A percentile compares a stretch with the other conserved stretches of the same genome.
phyloP scores from a whole-genome alignment of 2,797 vertebrate species.

The Sebastes flavidus region DNA sequence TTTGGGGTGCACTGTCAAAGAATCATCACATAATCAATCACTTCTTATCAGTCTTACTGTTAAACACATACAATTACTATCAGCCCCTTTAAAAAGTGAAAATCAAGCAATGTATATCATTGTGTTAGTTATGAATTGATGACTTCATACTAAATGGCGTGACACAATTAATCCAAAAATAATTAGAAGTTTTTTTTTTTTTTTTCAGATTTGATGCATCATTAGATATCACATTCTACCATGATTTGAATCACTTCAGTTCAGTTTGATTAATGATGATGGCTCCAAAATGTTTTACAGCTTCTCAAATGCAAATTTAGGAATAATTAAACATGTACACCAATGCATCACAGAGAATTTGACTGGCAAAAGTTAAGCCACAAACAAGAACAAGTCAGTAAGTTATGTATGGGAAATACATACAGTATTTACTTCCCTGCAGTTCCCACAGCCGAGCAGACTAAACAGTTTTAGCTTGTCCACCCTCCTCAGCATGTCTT shows the following conservation, averaged over 20 bases:
- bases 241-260: neutral
- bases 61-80: neutral
- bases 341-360: neutral
- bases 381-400: neutral
- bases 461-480: slow-evolving; percentile 4
- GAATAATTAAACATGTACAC: neutral
- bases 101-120: neutral
- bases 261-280: neutral
- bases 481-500: neutral
- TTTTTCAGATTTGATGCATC: neutral
- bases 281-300: neutral
- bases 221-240: neutral
- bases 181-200: neutral
- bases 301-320: neutral
- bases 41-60: neutral
- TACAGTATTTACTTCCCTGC: neutral
- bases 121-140: neutral
- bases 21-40: neutral
- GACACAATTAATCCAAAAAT: neutral
- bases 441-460: slow-evolving; percentile 5
- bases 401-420: neutral
- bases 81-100: neutral
- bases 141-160: neutral
- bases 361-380: neutral
- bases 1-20: neutral